These are phyloP conservation scores for Hassar affinis DNA, from an alignment of 2,113 vertebrate species.

Conservation along the genomic window DNA sequence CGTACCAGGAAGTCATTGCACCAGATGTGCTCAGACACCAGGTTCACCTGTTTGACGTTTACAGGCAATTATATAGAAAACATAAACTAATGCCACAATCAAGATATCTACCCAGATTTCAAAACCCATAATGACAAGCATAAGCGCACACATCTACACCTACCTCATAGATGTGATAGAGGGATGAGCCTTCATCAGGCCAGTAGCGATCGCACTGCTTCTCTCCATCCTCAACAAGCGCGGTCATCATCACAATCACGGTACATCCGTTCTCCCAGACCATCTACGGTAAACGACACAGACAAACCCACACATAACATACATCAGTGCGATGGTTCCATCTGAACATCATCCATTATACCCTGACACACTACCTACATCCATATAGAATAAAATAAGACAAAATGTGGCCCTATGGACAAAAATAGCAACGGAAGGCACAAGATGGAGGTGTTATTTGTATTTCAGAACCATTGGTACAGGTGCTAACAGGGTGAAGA, in stretches of 20 bases:
- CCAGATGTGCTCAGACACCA: conserved; percentile 99
- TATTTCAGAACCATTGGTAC: not conserved
- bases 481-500: not conserved
- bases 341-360: not conserved
- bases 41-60: conserved; percentile 81
- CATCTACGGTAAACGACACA: conserved; percentile 75
- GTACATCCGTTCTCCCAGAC: conserved; percentile 98
- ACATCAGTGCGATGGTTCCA: not conserved
- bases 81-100: not conserved
- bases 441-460: not conserved
- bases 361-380: not conserved
- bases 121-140: not conserved
- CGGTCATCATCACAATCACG: conserved; percentile 95
- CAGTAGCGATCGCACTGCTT: conserved; percentile 98
- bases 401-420: not conserved
- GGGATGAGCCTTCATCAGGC: conserved; percentile 96
- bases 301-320: not conserved
- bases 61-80: not conserved
- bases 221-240: conserved; percentile 90
- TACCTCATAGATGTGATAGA: conserved; percentile 97
- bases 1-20: conserved; percentile 97
- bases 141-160: conserved; percentile 64
- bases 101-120: not conserved
- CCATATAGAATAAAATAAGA: not conserved
- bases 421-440: not conserved